Percentiles rank a stretch among this genome's conserved stretches.
These are phyloP conservation scores for Pontoporia blainvillei DNA, from an alignment of 2,113 vertebrate genomes.

Conservation along the genomic window DNA sequence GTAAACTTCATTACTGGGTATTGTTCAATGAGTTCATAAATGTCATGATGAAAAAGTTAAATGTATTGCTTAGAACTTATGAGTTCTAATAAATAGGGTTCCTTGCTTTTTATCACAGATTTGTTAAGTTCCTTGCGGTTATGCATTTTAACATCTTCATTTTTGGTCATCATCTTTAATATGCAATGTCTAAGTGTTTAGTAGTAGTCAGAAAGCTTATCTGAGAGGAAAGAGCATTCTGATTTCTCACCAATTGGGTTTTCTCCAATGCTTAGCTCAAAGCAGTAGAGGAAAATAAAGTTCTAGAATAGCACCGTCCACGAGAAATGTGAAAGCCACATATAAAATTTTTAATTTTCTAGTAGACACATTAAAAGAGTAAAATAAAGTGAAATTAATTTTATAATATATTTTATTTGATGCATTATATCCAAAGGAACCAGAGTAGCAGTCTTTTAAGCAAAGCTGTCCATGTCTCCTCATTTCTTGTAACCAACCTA, in stretches of 20 bases:
- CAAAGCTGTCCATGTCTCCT: neutral
- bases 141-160: neutral
- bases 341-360: neutral
- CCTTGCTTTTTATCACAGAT: neutral
- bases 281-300: neutral
- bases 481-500: neutral
- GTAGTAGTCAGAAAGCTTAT: neutral
- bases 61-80: neutral
- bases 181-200: neutral
- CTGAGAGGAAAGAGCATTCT: neutral
- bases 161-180: neutral
- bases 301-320: neutral
- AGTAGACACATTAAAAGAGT: neutral
- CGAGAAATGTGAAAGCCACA: neutral
- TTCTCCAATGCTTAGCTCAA: neutral
- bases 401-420: neutral
- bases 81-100: neutral
- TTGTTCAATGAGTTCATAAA: neutral
- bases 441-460: neutral
- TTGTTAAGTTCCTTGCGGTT: neutral
- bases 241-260: neutral
- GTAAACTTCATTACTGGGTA: neutral
- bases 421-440: neutral
- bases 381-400: neutral
- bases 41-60: neutral